Base-by-base conservation (phyloP, 2,888 invertebrate genomes). In the Tupiocoris notatus region DNA sequence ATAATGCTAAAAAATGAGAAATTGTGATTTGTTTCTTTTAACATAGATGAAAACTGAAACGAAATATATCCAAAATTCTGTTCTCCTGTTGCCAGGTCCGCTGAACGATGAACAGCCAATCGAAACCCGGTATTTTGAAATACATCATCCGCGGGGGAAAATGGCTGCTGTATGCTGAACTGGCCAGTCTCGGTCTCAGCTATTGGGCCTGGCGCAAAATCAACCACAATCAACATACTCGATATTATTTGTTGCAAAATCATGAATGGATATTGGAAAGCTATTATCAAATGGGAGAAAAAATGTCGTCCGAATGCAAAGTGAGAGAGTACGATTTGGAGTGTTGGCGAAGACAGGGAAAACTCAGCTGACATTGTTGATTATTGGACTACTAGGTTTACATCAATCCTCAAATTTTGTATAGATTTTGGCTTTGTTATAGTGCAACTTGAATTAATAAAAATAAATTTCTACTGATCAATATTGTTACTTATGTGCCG, bases 201-300 rank as follows among this genome's bases (percentile, higher is more conserved):
- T 73, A 73, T 18, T n/a, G 20, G 17, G 73, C 62, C 18, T 73
- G 73, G 73, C 24, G 73, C 1, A 61, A 73, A 21, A 17, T 73
- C 54, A 73, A 73, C 22, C 61, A 62, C 39, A 54, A 73, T 21
- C 73, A 73, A 17, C 68, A 76, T 16, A 24, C 21, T 1, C 57
- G 76, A 21, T 76, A 62, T 54, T 76, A 76, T 23, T 25, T 76
- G 22, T 68, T 68, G 68, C 59, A 76, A 24, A 76, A 76, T 23
- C 68, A 76, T 23, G 21, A 21, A n/a, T 67, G 68, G 68, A 21
- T 68, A 7, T 39, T 76, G 25, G 76, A 76, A 57, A 59, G 54
- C 7, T 76, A 76, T 22, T 76, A 76, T 18, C 18, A 67, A 61
- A 62, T 70, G 39, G 76, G 76, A 9, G 76, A 76, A 23, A 39